Base-by-base conservation (phyloP, 2,888 invertebrate species). In the Yponomeuta malinellus region DNA sequence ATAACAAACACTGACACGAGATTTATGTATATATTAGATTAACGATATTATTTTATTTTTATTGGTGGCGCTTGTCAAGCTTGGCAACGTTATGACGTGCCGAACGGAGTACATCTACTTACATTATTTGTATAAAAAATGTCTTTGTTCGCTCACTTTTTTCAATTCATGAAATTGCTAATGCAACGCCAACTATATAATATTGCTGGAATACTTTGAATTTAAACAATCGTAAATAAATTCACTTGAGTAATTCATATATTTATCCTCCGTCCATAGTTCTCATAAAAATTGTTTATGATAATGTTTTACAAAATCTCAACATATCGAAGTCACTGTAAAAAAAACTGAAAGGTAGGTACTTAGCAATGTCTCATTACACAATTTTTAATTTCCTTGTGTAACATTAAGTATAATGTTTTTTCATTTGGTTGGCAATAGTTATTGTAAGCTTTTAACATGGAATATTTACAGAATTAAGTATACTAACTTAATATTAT, bases 191-290 rank as follows among this genome's bases (percentile, higher is more conserved):
- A 8, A 43, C 43, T 8, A 1, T 43, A 43, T 43, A 8, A 43
- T 6, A 43, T 43, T 43, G 43, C 43, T 43, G 43, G 43, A 43
- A 43, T 43, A 43, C 52, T 4, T 59, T 59, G 52, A 59, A 2
- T 59, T 59, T 15, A 59, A 15, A 59, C 52, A 59, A 4, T 59
- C 12, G 15, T 4, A 15, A 15, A n/a, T 8, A 33, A 68, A 15
- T 68, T 68, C 48, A 23, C 68, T 68, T 43, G 4, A 43, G 43
- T 43, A 68, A 68, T 68, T 68, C 68, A 70, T 70, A 68, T 68
- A 72, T 75, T 74, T 74, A 74, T 74, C 74, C 73, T 72, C 75
- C 75, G 75, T 75, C 74, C 74, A 73, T 70, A 65, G 31, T 33
- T 70, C 48, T 63, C 33, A n/a, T 70, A 37, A 37, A 59, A 70